phyloP scores from a whole-genome alignment of 2,888 invertebrate species.

The Pseudococcus jackbeardsleyi region DNA sequence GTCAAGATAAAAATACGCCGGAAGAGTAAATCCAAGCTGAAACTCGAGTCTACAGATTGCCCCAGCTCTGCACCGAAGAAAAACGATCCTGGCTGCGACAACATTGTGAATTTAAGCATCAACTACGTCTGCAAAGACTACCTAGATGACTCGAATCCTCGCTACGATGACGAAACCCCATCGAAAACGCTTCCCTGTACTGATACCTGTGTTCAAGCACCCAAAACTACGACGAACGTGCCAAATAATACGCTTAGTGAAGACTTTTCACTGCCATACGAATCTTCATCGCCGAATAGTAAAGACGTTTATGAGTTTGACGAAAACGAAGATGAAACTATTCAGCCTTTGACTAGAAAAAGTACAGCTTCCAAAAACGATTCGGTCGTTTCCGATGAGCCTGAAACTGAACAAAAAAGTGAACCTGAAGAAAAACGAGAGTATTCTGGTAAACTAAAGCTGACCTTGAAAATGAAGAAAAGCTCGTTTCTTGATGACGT shows the following conservation, averaged over 20 bases:
- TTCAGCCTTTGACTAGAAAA: constrained; percentile 57
- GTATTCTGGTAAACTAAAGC: constrained; percentile 49
- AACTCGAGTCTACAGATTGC: not conserved
- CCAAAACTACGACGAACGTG: not conserved
- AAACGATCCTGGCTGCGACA: constrained; percentile 38
- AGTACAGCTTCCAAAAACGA: not conserved
- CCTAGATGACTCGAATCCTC: constrained; percentile 49
- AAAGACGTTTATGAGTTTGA: constrained; percentile 63
- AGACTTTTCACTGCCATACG: constrained; percentile 46
- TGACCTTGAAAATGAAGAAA: constrained; percentile 61
- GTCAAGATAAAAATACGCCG: constrained; percentile 54
- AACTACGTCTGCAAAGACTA: constrained; percentile 56
- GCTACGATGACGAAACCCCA: constrained; percentile 3
- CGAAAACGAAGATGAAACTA: constrained; percentile 56
- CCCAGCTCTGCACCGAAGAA: not conserved
- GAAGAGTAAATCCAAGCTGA: constrained; percentile 16
- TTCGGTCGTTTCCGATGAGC: not conserved
- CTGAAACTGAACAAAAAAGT: not conserved
- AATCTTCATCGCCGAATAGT: constrained; percentile 15
- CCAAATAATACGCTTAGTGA: constrained; percentile 10
- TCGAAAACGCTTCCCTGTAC: not conserved
- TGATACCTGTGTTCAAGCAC: constrained; percentile 39
- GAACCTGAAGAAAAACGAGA: constrained; percentile 53
- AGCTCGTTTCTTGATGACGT: constrained; percentile 52
- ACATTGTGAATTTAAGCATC: constrained; percentile 15